Conservation (phyloP, 1,140 invertebrate genomes). For the Heliconius nattereri region DNA sequence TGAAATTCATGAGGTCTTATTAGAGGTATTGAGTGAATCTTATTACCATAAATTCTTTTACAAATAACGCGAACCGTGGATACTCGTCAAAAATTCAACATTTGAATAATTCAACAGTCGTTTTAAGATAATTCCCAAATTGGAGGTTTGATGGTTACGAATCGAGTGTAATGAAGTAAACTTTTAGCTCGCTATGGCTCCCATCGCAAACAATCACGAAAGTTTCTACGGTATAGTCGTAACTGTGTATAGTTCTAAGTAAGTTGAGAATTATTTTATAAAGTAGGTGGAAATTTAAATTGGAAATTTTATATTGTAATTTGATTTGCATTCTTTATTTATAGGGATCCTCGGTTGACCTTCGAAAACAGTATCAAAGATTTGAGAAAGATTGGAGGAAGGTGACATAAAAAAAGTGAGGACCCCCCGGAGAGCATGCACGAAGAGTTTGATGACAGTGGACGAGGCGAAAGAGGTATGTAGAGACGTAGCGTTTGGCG, state of each 20-base stretch:
- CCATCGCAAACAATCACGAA: conserved; percentile 33
- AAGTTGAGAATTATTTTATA: too few relatives aligned
- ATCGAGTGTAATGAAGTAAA: conserved; percentile 62
- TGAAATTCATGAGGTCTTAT: conserved; percentile 39
- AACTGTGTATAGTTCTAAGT: background rate
- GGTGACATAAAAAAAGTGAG: too few relatives aligned
- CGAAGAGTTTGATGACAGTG: too few relatives aligned
- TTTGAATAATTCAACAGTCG: conserved; percentile 71
- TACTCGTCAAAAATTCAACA: conserved; percentile 67
- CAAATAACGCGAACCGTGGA: conserved; percentile 55
- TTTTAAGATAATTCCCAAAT: conserved; percentile 72
- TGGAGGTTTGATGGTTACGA: conserved; percentile 61
- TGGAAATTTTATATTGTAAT: background rate
- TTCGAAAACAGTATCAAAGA: too few relatives aligned
- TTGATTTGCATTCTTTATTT: background rate
- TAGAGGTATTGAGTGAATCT: conserved; percentile 53
- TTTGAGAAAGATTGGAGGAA: too few relatives aligned
- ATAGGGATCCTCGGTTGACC: too few relatives aligned
- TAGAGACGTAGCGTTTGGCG: too few relatives aligned
- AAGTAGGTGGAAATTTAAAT: too few relatives aligned
- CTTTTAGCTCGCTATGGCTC: conserved; percentile 43
- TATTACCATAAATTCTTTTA: conserved; percentile 67
- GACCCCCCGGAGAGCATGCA: too few relatives aligned
- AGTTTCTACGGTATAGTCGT: background rate
- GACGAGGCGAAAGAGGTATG: too few relatives aligned